Conservation (phyloP, 2,888 invertebrate species). For the Epinotia nisella region DNA sequence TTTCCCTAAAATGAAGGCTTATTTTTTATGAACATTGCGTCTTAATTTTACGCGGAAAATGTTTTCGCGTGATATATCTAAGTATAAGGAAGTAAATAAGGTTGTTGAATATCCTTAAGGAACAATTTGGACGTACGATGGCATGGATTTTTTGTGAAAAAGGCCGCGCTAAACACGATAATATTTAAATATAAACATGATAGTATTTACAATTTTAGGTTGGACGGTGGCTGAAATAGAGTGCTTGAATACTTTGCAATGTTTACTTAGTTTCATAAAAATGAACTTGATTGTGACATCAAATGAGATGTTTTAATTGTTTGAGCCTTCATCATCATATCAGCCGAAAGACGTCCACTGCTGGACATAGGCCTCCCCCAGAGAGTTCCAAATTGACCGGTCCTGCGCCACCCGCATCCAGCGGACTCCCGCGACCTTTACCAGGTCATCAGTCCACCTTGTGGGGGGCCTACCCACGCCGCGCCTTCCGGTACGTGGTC, state of each 20-base stretch:
- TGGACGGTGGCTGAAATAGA: background rate
- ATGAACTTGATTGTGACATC: background rate
- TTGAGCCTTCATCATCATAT: no score
- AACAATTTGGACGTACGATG: conserved; percentile 9
- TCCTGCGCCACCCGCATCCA: no score
- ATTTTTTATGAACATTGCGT: conserved; percentile 40
- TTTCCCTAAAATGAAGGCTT: conserved; percentile 45
- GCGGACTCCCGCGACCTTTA: no score
- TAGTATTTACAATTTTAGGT: background rate
- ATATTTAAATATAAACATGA: conserved; percentile 1
- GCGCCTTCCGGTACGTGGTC: no score
- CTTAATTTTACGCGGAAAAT: conserved; percentile 40
- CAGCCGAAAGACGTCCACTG: no score
- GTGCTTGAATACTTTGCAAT: background rate
- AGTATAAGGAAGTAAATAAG: conserved; percentile 31
- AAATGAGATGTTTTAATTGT: background rate
- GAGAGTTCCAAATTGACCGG: no score
- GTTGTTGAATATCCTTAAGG: conserved; percentile 44
- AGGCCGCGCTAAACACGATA: background rate
- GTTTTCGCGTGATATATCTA: conserved; percentile 16
- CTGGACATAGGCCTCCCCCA: no score
- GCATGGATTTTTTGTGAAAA: background rate
- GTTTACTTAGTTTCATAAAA: background rate
- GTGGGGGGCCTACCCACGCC: no score
- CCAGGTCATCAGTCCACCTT: no score